Evolutionary conservation across 2,797 vertebrate genomes (phyloP), one percentile per base, ranked within the genome.

Genomic region (Ctenochaetus hawaiiensis): DNA sequence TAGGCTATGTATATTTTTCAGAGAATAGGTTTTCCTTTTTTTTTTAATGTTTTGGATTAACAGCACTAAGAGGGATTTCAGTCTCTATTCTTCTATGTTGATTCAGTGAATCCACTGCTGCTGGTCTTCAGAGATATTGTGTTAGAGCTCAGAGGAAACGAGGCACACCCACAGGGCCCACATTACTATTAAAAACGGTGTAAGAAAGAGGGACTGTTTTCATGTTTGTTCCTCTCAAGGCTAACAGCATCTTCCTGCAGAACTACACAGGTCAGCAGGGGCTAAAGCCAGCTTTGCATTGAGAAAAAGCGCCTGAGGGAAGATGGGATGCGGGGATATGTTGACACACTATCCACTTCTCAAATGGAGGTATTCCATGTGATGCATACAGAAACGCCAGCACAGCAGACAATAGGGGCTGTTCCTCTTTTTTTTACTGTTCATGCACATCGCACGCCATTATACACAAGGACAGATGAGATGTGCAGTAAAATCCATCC

Each of bases 241-340:
- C 72, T 77, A 86, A 85, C 67, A 71, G 59, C 72, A n/a, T 85
- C 82, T 82, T 89, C 63, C 81, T 86, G 82, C 85, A 82, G 63
- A 87, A 86, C 79, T 78, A 79, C 89, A 85, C 77, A 65, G 92
- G 90, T 91, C 90, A 92, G 90, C 85, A 58, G 83, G 83, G 82
- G 92, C 87, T 90, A 85, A 86, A 90, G 81, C 82, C 83, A 71
- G 79, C 86, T 90, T 88, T 91, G 87, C 90, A 87, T 73, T 73
- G 72, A 89, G 77, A 87, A 77, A 30, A 75, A 82, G 26, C 0
- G 48, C 85, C 87, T 85, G 45, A 13, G 87, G 92, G 84, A 82
- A 91, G 88, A 88, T 77, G 44, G 88, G 80, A 86, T 82, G 72
- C 39, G 0, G 30, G 72, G 63, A 83, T 82, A 59, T 90, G 84